Conservation (phyloP, 2,797 vertebrate genomes). For the Furcifer pardalis region DNA sequence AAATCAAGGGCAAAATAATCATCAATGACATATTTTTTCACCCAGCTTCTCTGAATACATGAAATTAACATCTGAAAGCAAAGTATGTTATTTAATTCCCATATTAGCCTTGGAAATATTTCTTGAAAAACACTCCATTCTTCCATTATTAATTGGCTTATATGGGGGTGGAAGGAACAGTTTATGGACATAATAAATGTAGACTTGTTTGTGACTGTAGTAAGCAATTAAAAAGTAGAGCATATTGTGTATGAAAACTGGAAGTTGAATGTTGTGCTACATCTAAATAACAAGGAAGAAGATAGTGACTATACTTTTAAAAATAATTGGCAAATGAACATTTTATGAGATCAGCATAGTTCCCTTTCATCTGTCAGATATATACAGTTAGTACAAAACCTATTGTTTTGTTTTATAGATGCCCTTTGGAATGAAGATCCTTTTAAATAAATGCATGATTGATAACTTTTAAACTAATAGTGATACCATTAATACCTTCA, state of each 20-base stretch:
- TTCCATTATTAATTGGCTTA: neutral
- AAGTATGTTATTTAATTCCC: neutral
- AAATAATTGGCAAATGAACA: slow-evolving; percentile 3
- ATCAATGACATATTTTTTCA: too few species aligned
- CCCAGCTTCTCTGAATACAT: too few species aligned
- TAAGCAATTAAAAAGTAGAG: neutral
- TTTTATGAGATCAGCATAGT: neutral
- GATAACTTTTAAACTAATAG: slow-evolving; percentile 45
- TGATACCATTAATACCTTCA: slow-evolving; percentile 58
- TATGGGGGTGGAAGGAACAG: neutral
- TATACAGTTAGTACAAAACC: neutral
- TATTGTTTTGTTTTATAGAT: slow-evolving; percentile 14
- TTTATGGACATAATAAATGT: neutral
- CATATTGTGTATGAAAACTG: neutral
- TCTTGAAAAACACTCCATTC: neutral
- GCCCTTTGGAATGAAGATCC: slow-evolving; percentile 34
- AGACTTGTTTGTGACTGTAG: neutral
- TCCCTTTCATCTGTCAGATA: slow-evolving; percentile 24
- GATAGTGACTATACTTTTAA: neutral
- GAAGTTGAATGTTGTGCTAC: neutral
- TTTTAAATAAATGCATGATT: slow-evolving; percentile 49
- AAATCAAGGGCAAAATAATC: too few species aligned
- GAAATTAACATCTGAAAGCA: neutral
- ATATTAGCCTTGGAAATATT: neutral
- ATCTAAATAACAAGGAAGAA: neutral